Evolutionary conservation across 2,888 invertebrate species (phyloP), one percentile per base, ranked within the genome.

Genomic region (Aporophyla lueneburgensis): DNA sequence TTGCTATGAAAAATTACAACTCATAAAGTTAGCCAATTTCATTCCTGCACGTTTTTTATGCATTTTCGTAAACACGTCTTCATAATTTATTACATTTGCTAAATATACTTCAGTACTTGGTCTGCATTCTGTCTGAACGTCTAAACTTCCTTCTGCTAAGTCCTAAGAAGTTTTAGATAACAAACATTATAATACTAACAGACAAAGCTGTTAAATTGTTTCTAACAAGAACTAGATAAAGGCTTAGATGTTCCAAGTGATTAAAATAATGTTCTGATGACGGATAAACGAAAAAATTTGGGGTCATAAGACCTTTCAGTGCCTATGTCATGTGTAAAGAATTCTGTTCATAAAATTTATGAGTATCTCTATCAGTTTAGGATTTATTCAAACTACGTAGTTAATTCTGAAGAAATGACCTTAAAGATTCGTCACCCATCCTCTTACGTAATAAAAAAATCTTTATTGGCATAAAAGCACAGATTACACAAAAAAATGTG

Each of bases 91-190:
- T 69, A 71, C 43, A n/a, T 74, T 62, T 49, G 66, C 70, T 58
- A 72, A 74, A 72, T 74, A 76, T 85, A 79, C 80, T 81, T 85
- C 84, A 76, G 76, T 77, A 63, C 76, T 68, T 33, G 84, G 10
- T 88, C 87, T 88, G 88, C 84, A 71, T 71, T 81, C 69, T 62
- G 76, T 88, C 87, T 43, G 24, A 24, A 81, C 63, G 83, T 88
- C 84, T 87, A 87, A 88, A 88, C 88, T 81, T 88, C 88, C 87
- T 84, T 78, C 74, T 69, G 33, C 62, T 58, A 27, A 74, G 58
- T 61, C 73, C 74, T 85, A 71, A 62, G 79, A 76, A 72, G 74
- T 71, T 87, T 80, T 77, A 65, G 62, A 74, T 82, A 85, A 79
- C 78, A 87, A 83, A 87, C 76, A 74, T 10, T 66, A 24, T 77